phyloP scores from a whole-genome alignment of 2,888 invertebrate species.

The Axea sp. region DNA sequence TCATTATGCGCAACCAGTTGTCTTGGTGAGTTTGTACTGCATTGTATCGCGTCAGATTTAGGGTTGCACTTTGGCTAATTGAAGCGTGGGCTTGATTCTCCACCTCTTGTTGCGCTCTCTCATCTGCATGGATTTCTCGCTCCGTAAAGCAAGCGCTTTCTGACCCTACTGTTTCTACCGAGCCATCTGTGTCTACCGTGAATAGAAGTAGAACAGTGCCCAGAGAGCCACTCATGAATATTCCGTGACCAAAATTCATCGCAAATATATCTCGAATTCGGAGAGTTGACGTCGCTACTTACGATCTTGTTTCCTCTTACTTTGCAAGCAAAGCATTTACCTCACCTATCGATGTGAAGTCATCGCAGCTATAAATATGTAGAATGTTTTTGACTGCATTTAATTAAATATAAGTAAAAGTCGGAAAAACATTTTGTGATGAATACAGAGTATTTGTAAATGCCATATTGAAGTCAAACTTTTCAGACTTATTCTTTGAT shows the following conservation, averaged over 20 bases:
- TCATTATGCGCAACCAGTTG: constrained; percentile 56
- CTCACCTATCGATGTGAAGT: constrained; percentile 41
- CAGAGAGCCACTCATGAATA: constrained; percentile 75
- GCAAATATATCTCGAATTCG: constrained; percentile 72
- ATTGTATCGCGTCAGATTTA: constrained; percentile 60
- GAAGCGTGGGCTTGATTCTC: constrained; percentile 70
- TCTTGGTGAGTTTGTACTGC: constrained; percentile 54
- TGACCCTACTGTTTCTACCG: constrained; percentile 66
- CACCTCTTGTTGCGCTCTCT: constrained; percentile 69
- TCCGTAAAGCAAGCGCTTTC: constrained; percentile 72
- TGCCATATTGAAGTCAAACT: no score
- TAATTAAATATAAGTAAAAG: no score
- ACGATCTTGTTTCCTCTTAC: constrained; percentile 47
- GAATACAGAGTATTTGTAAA: no score
- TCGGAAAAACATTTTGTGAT: no score
- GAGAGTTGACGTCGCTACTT: constrained; percentile 33
- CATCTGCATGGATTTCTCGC: constrained; percentile 76
- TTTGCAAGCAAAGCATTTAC: constrained; percentile 33
- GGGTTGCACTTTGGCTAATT: constrained; percentile 74
- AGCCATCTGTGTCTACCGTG: constrained; percentile 67
- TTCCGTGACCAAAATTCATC: constrained; percentile 74
- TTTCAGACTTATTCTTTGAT: no score
- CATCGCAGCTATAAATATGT: no score
- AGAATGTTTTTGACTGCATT: no score
- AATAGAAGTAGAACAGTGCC: constrained; percentile 71